Evolutionary conservation across 2,888 invertebrate species (phyloP), one percentile per base, ranked within the genome.

Genomic region (Margaritifera margaritifera): DNA sequence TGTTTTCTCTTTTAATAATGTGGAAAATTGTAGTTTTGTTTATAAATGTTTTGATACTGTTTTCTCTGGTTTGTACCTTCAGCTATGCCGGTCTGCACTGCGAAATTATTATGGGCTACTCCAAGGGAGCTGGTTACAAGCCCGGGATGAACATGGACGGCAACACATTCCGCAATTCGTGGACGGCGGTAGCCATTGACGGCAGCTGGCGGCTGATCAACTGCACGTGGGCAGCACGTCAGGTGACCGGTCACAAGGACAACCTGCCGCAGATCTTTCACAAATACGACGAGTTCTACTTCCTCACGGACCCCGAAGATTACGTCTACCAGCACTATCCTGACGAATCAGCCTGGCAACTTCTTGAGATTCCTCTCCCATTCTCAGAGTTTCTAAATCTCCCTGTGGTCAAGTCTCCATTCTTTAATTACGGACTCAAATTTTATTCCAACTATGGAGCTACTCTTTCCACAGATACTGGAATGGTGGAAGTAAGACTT

Each of bases 151-250:
- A 85, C 20, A 90, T 91, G 72, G 89, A 90, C 60, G 90, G 90
- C 60, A 83, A 82, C 61, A 57, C 81, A 19, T 99, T 99, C 92
- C 92, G 98, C 31, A 99, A 99, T 91, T 99, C 98, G 0, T 99
- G 99, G 99, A 99, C 99, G 89, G 98, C 99, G 0, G 99, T 99
- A 6, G 98, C 95, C 90, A 96, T 99, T 25, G 98, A 98, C 0
- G 98, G 98, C 0, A 96, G 97, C 0, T 99, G 99, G 99, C 93
- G 99, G 68, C 98, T 99, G 90, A 97, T 99, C 20, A 99, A 99
- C 91, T 98, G 98, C 91, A 99, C 99, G 90, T 99, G 99, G 99
- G 99, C 99, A 3, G 98, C 99, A 0, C 92, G 99, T 68, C 99
- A 85, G 64, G 85, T 86, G 69, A 84, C 84, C 15, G 85, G 86